Evolutionary conservation across 2,888 invertebrate genomes (phyloP).

Genomic region (Drosophila tanythrix): DNA sequence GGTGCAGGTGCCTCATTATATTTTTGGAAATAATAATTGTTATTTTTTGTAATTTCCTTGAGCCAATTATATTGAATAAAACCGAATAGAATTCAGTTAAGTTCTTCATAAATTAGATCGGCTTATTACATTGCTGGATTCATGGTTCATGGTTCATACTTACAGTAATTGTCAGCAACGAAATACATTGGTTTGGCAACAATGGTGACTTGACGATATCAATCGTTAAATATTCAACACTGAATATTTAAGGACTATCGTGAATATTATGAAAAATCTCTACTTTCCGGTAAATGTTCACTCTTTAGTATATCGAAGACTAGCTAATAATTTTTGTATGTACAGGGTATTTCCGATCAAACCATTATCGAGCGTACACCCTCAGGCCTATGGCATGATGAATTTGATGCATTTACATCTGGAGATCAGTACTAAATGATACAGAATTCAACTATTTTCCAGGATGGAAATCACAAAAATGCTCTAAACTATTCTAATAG

Average conservation of each 20-base stretch:
- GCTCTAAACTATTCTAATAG: neutral
- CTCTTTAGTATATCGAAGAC: slow-evolving; percentile 74
- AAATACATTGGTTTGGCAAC: slow-evolving; percentile 45
- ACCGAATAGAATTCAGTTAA: slow-evolving; percentile 11
- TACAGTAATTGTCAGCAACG: slow-evolving; percentile 41
- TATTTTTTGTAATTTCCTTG: neutral
- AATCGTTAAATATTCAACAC: slow-evolving; percentile 65
- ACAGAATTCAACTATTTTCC: slow-evolving; percentile 8
- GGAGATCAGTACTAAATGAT: slow-evolving; percentile 5
- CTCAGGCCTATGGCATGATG: slow-evolving; percentile 13
- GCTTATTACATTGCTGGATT: slow-evolving; percentile 19
- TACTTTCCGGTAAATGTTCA: slow-evolving; percentile 83
- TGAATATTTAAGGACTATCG: slow-evolving; percentile 75
- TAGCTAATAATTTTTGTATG: slow-evolving; percentile 9
- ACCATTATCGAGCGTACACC: slow-evolving; percentile 11
- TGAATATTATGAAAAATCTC: slow-evolving; percentile 53
- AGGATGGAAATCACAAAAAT: slow-evolving; percentile 13
- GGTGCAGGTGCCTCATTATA: slow-evolving; percentile 9
- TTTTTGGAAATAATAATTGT: slow-evolving; percentile 21
- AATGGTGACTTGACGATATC: slow-evolving; percentile 55
- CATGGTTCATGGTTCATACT: slow-evolving; percentile 29
- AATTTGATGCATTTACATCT: slow-evolving; percentile 27
- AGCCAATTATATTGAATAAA: slow-evolving; percentile 16
- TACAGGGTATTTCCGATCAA: slow-evolving; percentile 9
- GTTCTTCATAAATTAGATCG: slow-evolving; percentile 17